Conservation (phyloP, 1,140 invertebrate species). For the Caerostris extrusa region DNA sequence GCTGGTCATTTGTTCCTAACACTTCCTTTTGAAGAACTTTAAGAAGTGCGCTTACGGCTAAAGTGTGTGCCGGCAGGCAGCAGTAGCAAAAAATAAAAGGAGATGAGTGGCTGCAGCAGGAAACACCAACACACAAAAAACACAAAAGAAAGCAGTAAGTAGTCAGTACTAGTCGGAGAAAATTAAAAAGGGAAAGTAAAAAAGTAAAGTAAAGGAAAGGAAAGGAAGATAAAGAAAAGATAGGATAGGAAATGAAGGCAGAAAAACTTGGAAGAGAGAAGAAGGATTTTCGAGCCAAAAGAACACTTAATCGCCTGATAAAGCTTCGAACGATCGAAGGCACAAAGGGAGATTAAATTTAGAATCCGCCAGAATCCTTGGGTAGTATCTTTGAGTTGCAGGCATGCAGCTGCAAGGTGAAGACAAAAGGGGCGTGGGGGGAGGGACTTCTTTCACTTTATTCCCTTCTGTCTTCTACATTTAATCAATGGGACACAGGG, state of each 20-base stretch:
- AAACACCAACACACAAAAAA: background rate
- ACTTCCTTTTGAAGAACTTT: conserved; percentile 54
- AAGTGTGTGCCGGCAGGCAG: conserved; percentile 21
- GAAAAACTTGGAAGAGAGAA: conserved; percentile 59
- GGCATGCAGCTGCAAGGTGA: conserved; percentile 54
- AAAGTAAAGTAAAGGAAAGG: background rate
- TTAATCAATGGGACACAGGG: conserved; percentile 62
- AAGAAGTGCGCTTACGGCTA: conserved; percentile 55
- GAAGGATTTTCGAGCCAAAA: conserved; percentile 69
- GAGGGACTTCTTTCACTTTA: conserved; percentile 35
- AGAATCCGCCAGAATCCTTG: conserved; percentile 47
- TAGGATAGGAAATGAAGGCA: conserved; percentile 58
- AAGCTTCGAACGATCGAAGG: conserved; percentile 63
- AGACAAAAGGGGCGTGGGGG: conserved; percentile 32
- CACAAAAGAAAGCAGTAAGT: background rate
- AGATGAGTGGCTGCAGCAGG: background rate
- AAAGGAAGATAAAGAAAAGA: conserved; percentile 36
- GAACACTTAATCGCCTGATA: conserved; percentile 72
- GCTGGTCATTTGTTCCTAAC: conserved; percentile 60
- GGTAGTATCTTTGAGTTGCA: conserved; percentile 63
- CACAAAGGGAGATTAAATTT: conserved; percentile 69
- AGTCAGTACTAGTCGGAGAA: background rate
- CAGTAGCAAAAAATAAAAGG: background rate
- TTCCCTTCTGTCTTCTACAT: background rate
- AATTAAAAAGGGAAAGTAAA: conserved; percentile 6